Evolutionary conservation across 1,140 invertebrate species (phyloP).

Genomic region (Cotesia glomerata): DNA sequence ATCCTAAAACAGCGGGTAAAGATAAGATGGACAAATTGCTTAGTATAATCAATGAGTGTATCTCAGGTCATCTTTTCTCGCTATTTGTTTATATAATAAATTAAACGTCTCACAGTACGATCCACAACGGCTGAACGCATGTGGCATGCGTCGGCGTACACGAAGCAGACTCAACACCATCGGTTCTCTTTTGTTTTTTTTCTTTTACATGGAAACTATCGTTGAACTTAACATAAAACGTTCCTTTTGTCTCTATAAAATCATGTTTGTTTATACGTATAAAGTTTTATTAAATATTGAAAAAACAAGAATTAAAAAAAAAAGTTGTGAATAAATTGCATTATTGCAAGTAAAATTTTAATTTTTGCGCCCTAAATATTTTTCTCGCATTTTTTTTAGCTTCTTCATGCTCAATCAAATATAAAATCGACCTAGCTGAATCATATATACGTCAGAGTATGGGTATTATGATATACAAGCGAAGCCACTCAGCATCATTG

Average conservation of each 20-base stretch:
- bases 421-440: background rate
- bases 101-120: conserved; percentile 29
- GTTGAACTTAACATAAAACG: conserved; percentile 34
- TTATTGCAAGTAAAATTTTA: background rate
- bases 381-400: background rate
- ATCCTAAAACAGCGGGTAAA: background rate
- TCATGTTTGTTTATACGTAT: background rate
- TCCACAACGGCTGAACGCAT: conserved; percentile 33
- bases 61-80: background rate
- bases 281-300: background rate
- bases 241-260: conserved; percentile 6
- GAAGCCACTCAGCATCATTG: conserved; percentile 52
- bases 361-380: background rate
- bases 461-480: conserved; percentile 49
- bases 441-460: conserved; percentile 28
- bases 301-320: background rate
- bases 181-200: conserved; percentile 5
- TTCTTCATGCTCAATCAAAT: background rate
- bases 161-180: conserved; percentile 38
- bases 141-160: conserved; percentile 39
- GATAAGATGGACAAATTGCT: conserved; percentile 9
- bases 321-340: background rate
- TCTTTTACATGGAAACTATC: background rate
- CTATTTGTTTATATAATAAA: conserved; percentile 40
- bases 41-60: conserved; percentile 17